Conservation (phyloP, 2,797 vertebrate genomes). For the Tapirus indicus region DNA sequence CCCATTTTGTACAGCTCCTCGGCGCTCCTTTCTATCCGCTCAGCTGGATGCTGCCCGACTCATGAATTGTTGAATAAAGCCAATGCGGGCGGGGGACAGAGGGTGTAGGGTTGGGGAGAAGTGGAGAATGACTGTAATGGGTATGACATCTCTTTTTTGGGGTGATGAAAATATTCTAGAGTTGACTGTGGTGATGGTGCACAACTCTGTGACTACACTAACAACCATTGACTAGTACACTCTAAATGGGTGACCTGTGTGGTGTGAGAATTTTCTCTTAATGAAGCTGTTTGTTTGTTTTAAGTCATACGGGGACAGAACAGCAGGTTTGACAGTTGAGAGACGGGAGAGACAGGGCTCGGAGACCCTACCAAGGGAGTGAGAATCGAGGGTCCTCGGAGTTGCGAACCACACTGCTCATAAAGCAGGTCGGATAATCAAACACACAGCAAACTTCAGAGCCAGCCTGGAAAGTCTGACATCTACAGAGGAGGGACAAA, state of each 20-base stretch:
- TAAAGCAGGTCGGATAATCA: too few relatives aligned
- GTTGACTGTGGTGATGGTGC: too few relatives aligned
- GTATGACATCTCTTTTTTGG: too few relatives aligned
- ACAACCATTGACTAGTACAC: too few relatives aligned
- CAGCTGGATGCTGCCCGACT: too few relatives aligned
- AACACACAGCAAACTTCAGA: not conserved
- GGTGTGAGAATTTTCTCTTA: not conserved
- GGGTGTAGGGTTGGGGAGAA: accelerated
- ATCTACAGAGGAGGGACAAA: not conserved
- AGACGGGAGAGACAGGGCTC: not conserved
- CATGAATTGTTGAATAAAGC: not conserved
- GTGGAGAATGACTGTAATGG: accelerated
- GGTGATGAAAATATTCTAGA: not conserved
- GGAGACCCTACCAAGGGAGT: not conserved
- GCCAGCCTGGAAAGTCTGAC: not conserved
- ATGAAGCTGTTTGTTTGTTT: not conserved
- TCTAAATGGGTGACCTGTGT: not conserved
- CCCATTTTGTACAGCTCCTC: too few relatives aligned
- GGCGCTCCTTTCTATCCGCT: too few relatives aligned
- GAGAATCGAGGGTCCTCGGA: too few relatives aligned
- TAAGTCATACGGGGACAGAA: not conserved
- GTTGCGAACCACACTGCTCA: too few relatives aligned
- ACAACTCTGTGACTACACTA: too few relatives aligned
- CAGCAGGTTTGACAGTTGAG: not conserved
- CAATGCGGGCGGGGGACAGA: not conserved